A percentile compares a stretch with the other conserved stretches of the same genome.
Conservation (phyloP, 2,888 invertebrate species). For the Heliconius ismenius region DNA sequence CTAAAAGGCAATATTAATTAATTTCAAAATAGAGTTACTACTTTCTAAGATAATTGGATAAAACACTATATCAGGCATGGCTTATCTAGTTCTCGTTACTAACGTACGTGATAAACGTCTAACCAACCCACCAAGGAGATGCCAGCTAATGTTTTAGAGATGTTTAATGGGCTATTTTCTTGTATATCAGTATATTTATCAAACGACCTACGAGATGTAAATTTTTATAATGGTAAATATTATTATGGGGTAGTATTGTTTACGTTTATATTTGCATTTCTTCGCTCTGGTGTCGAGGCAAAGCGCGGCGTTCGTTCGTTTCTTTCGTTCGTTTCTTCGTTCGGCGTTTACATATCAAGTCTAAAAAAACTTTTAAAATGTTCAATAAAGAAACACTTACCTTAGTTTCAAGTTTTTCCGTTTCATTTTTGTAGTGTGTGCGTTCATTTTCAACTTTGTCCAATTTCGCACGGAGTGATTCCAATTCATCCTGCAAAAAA, state of each 20-base stretch:
- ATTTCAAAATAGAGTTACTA: conserved; percentile 5
- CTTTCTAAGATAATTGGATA: conserved; percentile 23
- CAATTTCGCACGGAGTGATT: conserved; percentile 88
- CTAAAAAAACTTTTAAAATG: not conserved
- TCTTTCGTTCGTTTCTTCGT: no score
- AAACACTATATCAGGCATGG: conserved; percentile 12
- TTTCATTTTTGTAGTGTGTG: conserved; percentile 91
- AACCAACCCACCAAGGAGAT: not conserved
- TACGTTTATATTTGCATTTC: no score
- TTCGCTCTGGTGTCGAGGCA: no score
- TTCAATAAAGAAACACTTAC: conserved; percentile 78
- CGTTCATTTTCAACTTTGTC: conserved; percentile 94
- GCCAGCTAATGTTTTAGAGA: not conserved
- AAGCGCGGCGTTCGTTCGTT: no score
- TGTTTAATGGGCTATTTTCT: not conserved
- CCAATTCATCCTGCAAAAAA: conserved; percentile 90
- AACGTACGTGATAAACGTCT: conserved; percentile 26
- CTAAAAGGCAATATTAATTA: conserved; percentile 24
- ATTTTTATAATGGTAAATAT: not conserved
- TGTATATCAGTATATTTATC: not conserved
- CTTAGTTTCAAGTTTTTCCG: conserved; percentile 94
- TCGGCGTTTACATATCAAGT: not conserved
- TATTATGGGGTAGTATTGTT: no score
- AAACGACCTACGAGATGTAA: not conserved
- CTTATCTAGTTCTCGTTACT: conserved; percentile 32